Percentiles rank a stretch among this genome's conserved stretches.
Evolutionary conservation across 2,888 invertebrate species (phyloP).

Genomic region (Aquatica leii): DNA sequence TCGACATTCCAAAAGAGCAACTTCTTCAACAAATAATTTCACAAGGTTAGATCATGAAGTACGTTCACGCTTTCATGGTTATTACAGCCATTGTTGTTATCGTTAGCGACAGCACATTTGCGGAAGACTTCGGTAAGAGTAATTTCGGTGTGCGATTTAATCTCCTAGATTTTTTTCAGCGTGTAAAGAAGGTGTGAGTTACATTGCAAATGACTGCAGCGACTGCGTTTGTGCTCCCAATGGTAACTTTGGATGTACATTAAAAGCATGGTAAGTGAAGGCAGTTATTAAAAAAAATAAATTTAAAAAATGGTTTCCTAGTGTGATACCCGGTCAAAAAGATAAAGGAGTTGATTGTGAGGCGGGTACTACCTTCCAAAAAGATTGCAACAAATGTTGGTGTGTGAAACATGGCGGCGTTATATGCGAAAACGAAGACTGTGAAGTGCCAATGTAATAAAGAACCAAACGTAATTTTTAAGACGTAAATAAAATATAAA

Average conservation of each 20-base stretch:
- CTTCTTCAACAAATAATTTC: too few relatives aligned
- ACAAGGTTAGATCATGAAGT: too few relatives aligned
- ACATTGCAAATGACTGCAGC: conserved; percentile 15
- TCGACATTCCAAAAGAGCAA: too few relatives aligned
- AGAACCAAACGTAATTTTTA: too few relatives aligned
- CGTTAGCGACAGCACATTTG: too few relatives aligned
- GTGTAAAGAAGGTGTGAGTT: conserved; percentile 16
- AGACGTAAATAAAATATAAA: too few relatives aligned
- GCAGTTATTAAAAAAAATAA: too few relatives aligned
- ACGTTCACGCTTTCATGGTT: too few relatives aligned
- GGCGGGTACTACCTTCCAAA: neutral
- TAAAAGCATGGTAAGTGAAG: conserved; percentile 19
- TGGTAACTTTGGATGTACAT: conserved; percentile 10
- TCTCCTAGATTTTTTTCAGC: conserved; percentile 7
- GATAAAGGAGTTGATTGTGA: neutral
- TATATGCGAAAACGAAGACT: conserved; percentile 7
- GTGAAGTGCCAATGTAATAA: too few relatives aligned
- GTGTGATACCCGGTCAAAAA: conserved; percentile 12
- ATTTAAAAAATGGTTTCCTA: neutral
- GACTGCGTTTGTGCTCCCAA: conserved; percentile 13
- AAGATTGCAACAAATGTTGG: conserved; percentile 8
- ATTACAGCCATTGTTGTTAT: too few relatives aligned
- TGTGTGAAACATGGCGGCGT: conserved; percentile 5
- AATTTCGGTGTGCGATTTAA: too few relatives aligned
- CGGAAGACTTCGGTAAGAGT: neutral